Conservation (phyloP, 2,888 invertebrate species). For the Meta bourneti region DNA sequence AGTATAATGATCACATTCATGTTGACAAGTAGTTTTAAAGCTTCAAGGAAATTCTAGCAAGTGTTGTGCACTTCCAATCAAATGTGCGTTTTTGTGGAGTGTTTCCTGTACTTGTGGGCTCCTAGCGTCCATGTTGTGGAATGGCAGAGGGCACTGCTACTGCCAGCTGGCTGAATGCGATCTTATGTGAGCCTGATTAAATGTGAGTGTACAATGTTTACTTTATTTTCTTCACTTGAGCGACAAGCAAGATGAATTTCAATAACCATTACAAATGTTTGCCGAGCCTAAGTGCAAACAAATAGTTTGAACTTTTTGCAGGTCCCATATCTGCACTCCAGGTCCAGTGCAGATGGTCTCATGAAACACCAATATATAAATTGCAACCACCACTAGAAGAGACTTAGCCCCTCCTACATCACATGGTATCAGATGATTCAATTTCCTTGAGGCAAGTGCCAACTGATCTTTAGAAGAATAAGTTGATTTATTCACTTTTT, state of each 20-base stretch:
- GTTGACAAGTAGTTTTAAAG: too few species aligned
- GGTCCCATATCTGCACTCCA: too few species aligned
- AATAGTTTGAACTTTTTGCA: neutral
- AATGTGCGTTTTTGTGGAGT: slow-evolving; percentile 52
- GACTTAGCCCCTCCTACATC: too few species aligned
- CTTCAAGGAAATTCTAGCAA: slow-evolving; percentile 23
- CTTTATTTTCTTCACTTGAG: slow-evolving; percentile 5
- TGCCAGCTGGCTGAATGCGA: slow-evolving; percentile 60
- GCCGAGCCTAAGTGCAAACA: slow-evolving; percentile 54
- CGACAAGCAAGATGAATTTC: slow-evolving; percentile 64
- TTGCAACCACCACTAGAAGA: too few species aligned
- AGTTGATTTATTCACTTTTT: too few species aligned
- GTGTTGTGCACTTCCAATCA: slow-evolving; percentile 15
- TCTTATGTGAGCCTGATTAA: slow-evolving; percentile 68
- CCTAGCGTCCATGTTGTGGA: slow-evolving; percentile 73
- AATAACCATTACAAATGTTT: slow-evolving; percentile 28
- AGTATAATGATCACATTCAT: too few species aligned
- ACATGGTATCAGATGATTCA: too few species aligned
- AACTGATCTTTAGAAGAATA: too few species aligned
- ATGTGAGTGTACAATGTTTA: neutral
- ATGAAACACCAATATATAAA: too few species aligned
- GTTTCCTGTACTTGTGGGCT: slow-evolving; percentile 73
- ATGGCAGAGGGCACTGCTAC: slow-evolving; percentile 50
- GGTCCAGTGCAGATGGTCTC: too few species aligned
- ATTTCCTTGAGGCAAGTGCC: too few species aligned